phyloP scores from a whole-genome alignment of 2,797 vertebrate genomes.

The Limnodromus scolopaceus region DNA sequence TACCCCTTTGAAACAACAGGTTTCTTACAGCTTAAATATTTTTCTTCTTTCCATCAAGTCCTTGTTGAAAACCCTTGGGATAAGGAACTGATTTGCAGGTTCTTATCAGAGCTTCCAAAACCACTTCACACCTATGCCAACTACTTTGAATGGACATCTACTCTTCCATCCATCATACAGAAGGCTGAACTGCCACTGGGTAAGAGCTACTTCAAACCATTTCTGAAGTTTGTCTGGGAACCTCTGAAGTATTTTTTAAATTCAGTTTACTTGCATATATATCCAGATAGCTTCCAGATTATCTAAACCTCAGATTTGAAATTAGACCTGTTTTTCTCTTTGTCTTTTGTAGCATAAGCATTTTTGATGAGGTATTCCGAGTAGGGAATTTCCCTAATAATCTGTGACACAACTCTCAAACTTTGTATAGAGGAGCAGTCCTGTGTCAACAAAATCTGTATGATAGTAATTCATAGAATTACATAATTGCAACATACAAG shows the following conservation, averaged over 20 bases:
- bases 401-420: neutral
- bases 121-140: constrained; percentile 79
- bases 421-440: neutral
- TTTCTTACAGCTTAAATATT: neutral
- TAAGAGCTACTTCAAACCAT: constrained; percentile 62
- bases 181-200: constrained; percentile 85
- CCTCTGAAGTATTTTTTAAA: neutral
- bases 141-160: constrained; percentile 79
- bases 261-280: neutral
- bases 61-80: constrained; percentile 89
- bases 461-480: neutral
- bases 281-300: neutral
- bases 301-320: neutral
- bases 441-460: neutral
- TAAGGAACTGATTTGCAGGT: constrained; percentile 74
- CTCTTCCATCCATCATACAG: constrained; percentile 80
- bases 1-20: neutral
- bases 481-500: neutral
- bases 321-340: neutral
- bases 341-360: neutral
- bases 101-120: constrained; percentile 81
- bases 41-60: constrained; percentile 22
- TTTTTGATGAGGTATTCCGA: neutral
- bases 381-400: neutral
- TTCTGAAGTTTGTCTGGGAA: neutral